Evolutionary conservation across 2,797 vertebrate species (phyloP).

Genomic region (Myotis findleyi): DNA sequence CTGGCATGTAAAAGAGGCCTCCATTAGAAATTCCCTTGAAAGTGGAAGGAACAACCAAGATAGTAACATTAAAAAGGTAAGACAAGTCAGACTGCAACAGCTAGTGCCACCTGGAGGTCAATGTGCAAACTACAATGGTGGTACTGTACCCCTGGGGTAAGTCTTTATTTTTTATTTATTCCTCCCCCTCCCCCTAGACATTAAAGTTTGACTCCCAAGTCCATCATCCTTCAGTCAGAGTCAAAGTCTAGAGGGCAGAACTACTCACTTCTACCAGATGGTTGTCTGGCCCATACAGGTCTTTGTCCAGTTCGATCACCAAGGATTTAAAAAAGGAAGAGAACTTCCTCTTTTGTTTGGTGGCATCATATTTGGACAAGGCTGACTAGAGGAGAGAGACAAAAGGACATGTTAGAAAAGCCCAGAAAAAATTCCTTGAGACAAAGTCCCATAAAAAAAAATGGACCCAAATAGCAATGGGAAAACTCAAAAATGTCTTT

Average conservation of each 20-base stretch:
- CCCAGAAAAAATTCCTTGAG: constrained; percentile 18
- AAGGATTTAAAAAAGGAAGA: constrained; percentile 99
- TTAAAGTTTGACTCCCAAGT: constrained; percentile 22
- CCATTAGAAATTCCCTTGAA: not conserved
- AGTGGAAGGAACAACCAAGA: constrained; percentile 5
- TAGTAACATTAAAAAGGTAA: constrained; percentile 46
- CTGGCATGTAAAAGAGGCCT: constrained; percentile 2
- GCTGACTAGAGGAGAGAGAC: constrained; percentile 92
- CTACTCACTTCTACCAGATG: constrained; percentile 97
- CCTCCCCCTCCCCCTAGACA: not conserved
- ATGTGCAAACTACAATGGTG: not conserved
- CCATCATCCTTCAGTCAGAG: constrained; percentile 49
- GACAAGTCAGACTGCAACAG: constrained; percentile 20
- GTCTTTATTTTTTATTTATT: not conserved
- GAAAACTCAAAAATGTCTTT: constrained; percentile 39
- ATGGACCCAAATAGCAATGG: constrained; percentile 20
- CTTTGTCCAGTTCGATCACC: constrained; percentile 99
- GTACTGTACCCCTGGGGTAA: not conserved
- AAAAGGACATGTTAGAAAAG: constrained; percentile 63
- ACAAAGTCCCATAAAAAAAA: constrained; percentile 44
- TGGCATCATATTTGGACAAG: constrained; percentile 99
- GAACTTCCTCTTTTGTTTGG: constrained; percentile 99
- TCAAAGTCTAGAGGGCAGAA: constrained; percentile 65
- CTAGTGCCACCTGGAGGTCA: constrained; percentile 69
- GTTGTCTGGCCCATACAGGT: constrained; percentile 99